Conservation (phyloP, 1,140 invertebrate species). For the Achroia grisella region DNA sequence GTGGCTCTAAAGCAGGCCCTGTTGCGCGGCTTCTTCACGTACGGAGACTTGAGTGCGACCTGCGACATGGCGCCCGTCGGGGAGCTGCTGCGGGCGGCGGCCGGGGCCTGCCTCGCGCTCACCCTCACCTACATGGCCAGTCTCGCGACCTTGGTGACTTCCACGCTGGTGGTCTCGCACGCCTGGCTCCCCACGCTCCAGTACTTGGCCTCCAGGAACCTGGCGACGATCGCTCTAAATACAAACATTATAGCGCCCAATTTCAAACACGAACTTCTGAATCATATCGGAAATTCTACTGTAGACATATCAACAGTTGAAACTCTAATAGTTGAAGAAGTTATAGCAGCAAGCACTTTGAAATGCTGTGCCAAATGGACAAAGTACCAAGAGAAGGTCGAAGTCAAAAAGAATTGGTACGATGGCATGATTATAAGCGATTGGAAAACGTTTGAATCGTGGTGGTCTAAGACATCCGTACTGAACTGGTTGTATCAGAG, state of each 20-base stretch:
- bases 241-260: neutral
- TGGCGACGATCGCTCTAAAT: constrained; percentile 6
- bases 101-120: neutral
- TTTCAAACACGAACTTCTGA: no score
- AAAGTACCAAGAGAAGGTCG: constrained; percentile 22
- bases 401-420: constrained; percentile 25
- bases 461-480: constrained; percentile 47
- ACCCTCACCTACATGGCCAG: constrained; percentile 61
- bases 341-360: constrained; percentile 7
- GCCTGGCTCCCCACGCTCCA: constrained; percentile 21
- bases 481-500: constrained; percentile 57
- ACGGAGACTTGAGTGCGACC: constrained; percentile 83
- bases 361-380: constrained; percentile 44
- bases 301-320: constrained; percentile 8
- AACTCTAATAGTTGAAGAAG: constrained; percentile 11
- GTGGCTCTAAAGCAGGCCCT: constrained; percentile 82
- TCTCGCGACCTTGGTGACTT: constrained; percentile 78
- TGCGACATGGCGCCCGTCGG: constrained; percentile 70
- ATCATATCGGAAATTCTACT: constrained; percentile 9
- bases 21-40: constrained; percentile 88
- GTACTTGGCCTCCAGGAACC: constrained; percentile 8
- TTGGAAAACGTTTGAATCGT: constrained; percentile 39
- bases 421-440: constrained; percentile 24
- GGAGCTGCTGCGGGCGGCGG: constrained; percentile 67
- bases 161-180: constrained; percentile 78